A percentile compares a stretch with the other conserved stretches of the same genome.
Conservation (phyloP, 2,113 vertebrate species). For the Eudorcas thomsonii region DNA sequence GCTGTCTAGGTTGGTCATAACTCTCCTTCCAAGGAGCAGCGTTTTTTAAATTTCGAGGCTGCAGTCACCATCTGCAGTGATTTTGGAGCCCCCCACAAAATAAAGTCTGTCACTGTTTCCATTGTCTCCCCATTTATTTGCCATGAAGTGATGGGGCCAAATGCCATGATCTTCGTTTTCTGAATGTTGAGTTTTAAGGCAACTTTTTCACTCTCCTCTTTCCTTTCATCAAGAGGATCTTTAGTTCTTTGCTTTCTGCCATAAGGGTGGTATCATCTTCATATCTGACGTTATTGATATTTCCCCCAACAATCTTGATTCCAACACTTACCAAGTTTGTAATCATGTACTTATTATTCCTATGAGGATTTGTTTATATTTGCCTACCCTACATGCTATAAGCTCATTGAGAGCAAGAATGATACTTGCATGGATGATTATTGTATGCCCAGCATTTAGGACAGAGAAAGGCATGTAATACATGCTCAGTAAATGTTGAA, state of each 20-base stretch:
- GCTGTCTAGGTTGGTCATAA: not conserved
- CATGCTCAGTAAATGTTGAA: slow-evolving; percentile 1
- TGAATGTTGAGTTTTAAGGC: not conserved
- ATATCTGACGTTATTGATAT: not conserved
- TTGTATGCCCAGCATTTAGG: not conserved
- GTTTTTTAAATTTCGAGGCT: not conserved
- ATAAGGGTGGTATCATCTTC: not conserved
- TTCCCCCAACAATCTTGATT: not conserved
- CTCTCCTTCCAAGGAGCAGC: not conserved
- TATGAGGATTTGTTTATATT: not conserved
- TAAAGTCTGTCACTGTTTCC: not conserved
- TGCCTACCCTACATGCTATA: not conserved
- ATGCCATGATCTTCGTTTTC: not conserved
- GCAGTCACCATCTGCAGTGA: not conserved
- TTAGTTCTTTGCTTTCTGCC: not conserved
- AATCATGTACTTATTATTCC: not conserved
- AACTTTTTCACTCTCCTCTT: not conserved
- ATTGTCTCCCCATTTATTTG: not conserved
- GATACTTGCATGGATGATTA: not conserved
- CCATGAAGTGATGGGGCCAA: not conserved
- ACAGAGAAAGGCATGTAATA: not conserved
- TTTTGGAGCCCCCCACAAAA: not conserved
- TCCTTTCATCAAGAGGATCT: not conserved
- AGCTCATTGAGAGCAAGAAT: not conserved
- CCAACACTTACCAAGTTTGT: not conserved